phyloP scores from a whole-genome alignment of 1,140 invertebrate species.

The Zaprionus taronus region DNA sequence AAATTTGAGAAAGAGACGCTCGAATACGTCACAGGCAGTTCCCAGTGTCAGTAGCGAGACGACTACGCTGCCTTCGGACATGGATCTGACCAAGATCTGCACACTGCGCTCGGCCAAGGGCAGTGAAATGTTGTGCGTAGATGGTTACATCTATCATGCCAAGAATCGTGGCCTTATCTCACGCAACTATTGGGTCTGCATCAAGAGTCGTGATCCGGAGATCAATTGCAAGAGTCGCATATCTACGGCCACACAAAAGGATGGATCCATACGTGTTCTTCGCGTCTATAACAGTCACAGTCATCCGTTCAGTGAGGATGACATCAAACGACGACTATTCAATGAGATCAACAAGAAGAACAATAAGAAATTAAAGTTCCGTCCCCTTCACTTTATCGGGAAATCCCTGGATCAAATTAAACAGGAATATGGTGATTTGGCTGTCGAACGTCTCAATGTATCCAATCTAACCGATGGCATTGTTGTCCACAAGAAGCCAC shows the following conservation, averaged over 20 bases:
- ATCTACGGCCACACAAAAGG: constrained; percentile 67
- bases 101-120: constrained; percentile 77
- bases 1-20: constrained; percentile 52
- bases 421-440: constrained; percentile 67
- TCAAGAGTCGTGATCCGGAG: constrained; percentile 71
- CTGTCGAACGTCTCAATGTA: constrained; percentile 66
- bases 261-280: constrained; percentile 68
- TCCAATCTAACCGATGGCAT: constrained; percentile 64
- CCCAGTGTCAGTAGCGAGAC: neutral
- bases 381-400: constrained; percentile 66
- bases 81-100: constrained; percentile 77
- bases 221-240: constrained; percentile 78
- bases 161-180: constrained; percentile 74
- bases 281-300: constrained; percentile 73
- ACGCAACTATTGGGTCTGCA: constrained; percentile 79
- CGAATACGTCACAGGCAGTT: constrained; percentile 13
- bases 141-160: constrained; percentile 79
- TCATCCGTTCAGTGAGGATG: constrained; percentile 71
- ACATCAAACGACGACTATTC: constrained; percentile 74
- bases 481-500: constrained; percentile 68
- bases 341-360: constrained; percentile 75
- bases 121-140: constrained; percentile 74
- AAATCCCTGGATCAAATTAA: constrained; percentile 75
- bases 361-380: constrained; percentile 69
- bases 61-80: constrained; percentile 45